A percentile compares a stretch with the other conserved stretches of the same genome.
Evolutionary conservation across 2,888 invertebrate genomes (phyloP).

Genomic region (Tenodera sinensis): DNA sequence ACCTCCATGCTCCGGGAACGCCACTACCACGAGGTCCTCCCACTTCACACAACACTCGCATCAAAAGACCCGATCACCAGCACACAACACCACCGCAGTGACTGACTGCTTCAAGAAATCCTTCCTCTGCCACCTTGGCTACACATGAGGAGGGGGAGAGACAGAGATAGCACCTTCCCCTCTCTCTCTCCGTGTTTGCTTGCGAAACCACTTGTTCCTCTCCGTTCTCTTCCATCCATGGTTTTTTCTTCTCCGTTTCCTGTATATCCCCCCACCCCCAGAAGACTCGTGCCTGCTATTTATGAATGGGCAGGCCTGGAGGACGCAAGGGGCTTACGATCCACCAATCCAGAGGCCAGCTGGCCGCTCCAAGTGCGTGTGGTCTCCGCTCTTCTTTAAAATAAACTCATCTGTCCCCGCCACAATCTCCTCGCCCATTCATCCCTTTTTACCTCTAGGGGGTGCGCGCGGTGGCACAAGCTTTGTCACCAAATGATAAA

Average conservation of each 20-base stretch:
- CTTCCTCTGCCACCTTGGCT: not conserved
- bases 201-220: not conserved
- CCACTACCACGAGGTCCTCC: not conserved
- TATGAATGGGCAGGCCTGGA: conserved; percentile 22
- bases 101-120: not conserved
- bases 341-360: conserved; percentile 21
- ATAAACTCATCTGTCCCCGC: not conserved
- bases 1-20: conserved; percentile 21
- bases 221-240: not conserved
- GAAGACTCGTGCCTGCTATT: conserved; percentile 21
- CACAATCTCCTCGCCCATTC: not conserved
- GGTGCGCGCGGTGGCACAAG: not conserved
- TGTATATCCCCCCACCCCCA: not conserved
- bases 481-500: not conserved
- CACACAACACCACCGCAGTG: not conserved
- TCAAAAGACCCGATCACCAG: not conserved
- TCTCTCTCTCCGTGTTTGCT: not conserved
- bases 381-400: not conserved
- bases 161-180: not conserved
- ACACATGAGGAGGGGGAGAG: not conserved
- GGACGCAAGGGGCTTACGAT: conserved; percentile 7
- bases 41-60: not conserved
- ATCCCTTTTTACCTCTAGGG: not conserved
- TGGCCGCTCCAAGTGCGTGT: conserved; percentile 7
- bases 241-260: not conserved